These are phyloP conservation scores for Caenorhabditis imperialis DNA, from an alignment of 2,888 invertebrate genomes.

Conservation along the genomic window DNA sequence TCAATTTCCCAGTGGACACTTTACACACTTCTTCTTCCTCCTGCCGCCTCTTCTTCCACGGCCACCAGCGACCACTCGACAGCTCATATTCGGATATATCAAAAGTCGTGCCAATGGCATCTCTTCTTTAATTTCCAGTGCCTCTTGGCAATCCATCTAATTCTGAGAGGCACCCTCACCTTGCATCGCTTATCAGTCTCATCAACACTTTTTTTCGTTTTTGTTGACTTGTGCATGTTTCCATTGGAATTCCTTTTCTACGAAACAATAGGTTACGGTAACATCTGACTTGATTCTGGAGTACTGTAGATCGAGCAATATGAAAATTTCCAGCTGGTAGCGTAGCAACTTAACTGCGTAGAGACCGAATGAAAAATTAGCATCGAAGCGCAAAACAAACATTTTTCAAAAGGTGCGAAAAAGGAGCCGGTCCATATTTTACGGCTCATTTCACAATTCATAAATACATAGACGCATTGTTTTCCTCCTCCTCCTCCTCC, in stretches of 20 bases:
- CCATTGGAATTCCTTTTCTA: too few species aligned
- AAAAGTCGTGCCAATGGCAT: not conserved
- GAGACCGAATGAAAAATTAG: too few species aligned
- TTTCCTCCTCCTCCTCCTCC: too few species aligned
- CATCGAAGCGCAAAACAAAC: too few species aligned
- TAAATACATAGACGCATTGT: conserved; percentile 11
- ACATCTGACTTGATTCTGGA: too few species aligned
- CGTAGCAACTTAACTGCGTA: too few species aligned
- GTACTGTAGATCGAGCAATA: too few species aligned
- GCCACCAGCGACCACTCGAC: not conserved
- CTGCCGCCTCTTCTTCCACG: conserved; percentile 2
- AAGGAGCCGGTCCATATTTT: not conserved
- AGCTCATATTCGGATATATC: too few species aligned
- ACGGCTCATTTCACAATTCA: conserved; percentile 25
- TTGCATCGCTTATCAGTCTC: conserved; percentile 5
- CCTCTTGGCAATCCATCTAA: conserved; percentile 29
- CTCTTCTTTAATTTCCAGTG: conserved; percentile 14
- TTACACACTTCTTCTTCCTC: conserved; percentile 35
- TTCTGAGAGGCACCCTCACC: not conserved
- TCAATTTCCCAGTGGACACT: conserved; percentile 58
- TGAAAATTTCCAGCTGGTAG: too few species aligned
- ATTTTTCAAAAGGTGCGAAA: conserved; percentile 6
- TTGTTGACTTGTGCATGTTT: too few species aligned
- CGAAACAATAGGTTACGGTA: too few species aligned
- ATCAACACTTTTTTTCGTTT: not conserved